Conservation (phyloP, 2,113 vertebrate species). For the Motacilla tschutschensis region DNA sequence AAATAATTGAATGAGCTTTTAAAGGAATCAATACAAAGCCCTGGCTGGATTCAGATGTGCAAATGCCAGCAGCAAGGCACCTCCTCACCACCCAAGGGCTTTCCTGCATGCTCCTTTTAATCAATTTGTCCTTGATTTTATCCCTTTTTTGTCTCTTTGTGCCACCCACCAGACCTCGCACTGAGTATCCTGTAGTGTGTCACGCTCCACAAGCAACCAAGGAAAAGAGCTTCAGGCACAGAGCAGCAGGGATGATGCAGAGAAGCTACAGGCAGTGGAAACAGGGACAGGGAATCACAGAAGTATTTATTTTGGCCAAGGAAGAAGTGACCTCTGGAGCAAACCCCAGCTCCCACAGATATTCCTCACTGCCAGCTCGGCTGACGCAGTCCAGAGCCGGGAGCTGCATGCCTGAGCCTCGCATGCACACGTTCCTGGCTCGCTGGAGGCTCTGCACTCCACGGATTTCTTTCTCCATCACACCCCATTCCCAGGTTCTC, state of each 20-base stretch:
- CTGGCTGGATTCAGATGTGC: background rate
- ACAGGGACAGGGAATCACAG: background rate
- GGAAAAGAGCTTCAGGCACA: background rate
- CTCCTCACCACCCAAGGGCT: background rate
- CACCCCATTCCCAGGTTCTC: background rate
- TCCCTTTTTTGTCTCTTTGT: background rate
- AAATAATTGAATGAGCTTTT: constrained; percentile 31
- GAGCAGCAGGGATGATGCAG: background rate
- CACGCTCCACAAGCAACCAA: background rate
- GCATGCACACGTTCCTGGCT: background rate
- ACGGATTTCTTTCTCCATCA: background rate
- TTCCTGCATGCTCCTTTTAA: background rate
- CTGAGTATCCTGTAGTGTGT: background rate
- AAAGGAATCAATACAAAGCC: background rate
- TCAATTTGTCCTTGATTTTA: background rate
- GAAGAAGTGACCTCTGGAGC: background rate
- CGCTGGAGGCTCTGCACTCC: background rate
- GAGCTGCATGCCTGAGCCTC: background rate
- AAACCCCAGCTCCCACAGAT: background rate
- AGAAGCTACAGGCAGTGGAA: background rate
- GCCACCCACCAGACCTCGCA: background rate
- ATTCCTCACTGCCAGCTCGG: background rate
- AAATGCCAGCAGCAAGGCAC: background rate
- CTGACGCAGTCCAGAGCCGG: background rate
- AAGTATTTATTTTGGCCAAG: background rate